Base-by-base conservation (phyloP, 35 echinoderm and acorn worm species). In the Apostichopus parvimensis region DNA sequence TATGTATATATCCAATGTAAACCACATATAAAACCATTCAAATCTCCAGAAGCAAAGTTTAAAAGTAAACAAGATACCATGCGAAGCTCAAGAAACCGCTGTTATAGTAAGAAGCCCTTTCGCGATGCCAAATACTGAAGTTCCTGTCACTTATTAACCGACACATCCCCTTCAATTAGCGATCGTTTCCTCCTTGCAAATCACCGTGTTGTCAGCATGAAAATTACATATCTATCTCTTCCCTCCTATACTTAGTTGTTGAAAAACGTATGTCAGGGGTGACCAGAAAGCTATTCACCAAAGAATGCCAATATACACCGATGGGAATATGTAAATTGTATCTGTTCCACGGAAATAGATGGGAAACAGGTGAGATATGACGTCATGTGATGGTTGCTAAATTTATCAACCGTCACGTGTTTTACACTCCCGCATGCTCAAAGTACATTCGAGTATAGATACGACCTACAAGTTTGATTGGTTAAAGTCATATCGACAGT, bases 101-200 rank as follows among this genome's bases (percentile, higher is more conserved):
- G 34, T 45, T 45, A 45, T 45, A 45, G 34, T 45, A 45, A 45
- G 34, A 45, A 45, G 34, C 34, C 34, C 34, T 45, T 45, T 45
- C 34, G 34, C 34, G n/a, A 54, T 14, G 45, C 79, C 45, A 54
- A 82, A 54, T 17, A n/a, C 45, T 45, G 45, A 82, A 18, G 12
- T 82, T 82, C 79, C 79, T 82, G 79, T 28, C 79, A 45, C 25
- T 56, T 82, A 56, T n/a, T 82, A 82, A 82, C 55, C 45, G 55
- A 82, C 79, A 34, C 79, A 82, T 82, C 79, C 79, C 79, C 55
- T 82, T 54, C 52, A 82, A 82, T 82, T 82, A 82, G 52, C 8
- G 24, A 26, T 80, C 25, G 79, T 82, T 82, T 82, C 79, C 79
- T 45, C 18, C 52, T 11, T 82, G 24, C 26, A 15, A 15, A 34